Conservation (phyloP, 2,113 vertebrate species). For the Mormyrus iriodes region DNA sequence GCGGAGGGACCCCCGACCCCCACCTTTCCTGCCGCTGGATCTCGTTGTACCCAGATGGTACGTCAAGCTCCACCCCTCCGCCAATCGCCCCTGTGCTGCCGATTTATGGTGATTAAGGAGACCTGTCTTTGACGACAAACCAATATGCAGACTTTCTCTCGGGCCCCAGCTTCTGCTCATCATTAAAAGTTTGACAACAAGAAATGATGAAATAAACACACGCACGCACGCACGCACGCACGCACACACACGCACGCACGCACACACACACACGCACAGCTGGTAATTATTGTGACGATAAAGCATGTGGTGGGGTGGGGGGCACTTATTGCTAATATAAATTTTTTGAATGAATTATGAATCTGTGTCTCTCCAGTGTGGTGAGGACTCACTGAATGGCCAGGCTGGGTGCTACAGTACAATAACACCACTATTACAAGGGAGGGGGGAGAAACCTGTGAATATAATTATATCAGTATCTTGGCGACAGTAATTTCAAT, state of each 20-base stretch:
- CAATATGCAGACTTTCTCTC: conserved; percentile 19
- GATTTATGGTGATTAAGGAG: conserved; percentile 2
- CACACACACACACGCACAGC: conserved; percentile 16
- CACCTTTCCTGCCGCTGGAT: background rate
- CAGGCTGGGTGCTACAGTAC: conserved; percentile 39
- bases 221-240: background rate
- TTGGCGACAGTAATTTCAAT: conserved; percentile 56
- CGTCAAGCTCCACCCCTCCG: background rate
- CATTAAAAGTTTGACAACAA: conserved; percentile 48
- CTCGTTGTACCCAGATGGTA: background rate
- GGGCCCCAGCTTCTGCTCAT: conserved; percentile 50
- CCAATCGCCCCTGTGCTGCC: background rate
- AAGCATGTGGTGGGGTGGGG: conserved; percentile 46
- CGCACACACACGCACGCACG: too few relatives aligned
- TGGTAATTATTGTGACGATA: conserved; percentile 52
- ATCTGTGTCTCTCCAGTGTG: conserved; percentile 36
- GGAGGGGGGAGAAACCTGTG: conserved; percentile 42
- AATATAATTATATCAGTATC: conserved; percentile 63
- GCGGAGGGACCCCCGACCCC: background rate
- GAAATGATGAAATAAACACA: conserved; percentile 43
- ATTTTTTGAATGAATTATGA: conserved; percentile 40
- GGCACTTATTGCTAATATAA: conserved; percentile 18
- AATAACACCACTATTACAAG: conserved; percentile 53
- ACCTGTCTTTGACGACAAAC: background rate
- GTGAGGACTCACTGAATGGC: conserved; percentile 32